These are phyloP conservation scores for Istiophorus platypterus DNA, from an alignment of 2,113 vertebrate species.

Conservation along the genomic window DNA sequence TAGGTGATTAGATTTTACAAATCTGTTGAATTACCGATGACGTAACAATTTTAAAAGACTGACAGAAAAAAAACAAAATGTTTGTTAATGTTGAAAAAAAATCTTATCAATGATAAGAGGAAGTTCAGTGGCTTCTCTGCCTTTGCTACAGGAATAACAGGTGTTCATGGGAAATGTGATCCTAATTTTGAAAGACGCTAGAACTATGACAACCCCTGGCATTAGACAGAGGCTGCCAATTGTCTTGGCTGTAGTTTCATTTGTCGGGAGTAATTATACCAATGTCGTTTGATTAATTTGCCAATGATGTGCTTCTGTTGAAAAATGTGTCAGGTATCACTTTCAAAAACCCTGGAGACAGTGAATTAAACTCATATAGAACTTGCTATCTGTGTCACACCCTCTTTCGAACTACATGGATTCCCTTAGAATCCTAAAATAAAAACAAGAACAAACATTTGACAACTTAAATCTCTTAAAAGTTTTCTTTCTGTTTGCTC, in stretches of 20 bases:
- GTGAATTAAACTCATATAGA: not conserved
- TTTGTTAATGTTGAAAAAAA: not conserved
- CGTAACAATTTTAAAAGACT: not conserved
- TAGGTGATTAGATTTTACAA: not conserved
- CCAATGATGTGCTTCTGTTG: slow-evolving; percentile 28
- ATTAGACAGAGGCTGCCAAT: slow-evolving; percentile 36
- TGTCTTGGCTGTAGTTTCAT: slow-evolving; percentile 48
- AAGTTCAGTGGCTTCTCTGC: not conserved
- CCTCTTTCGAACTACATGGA: not conserved
- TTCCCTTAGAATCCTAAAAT: not conserved
- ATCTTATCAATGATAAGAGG: not conserved
- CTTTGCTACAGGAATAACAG: not conserved
- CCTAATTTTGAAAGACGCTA: slow-evolving; percentile 13
- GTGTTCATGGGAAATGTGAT: not conserved
- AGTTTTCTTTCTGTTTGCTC: slow-evolving; percentile 74
- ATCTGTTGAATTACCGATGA: not conserved
- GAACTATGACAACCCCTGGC: slow-evolving; percentile 16
- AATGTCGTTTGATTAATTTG: slow-evolving; percentile 33
- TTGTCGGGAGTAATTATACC: slow-evolving; percentile 55
- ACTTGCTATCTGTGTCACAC: not conserved
- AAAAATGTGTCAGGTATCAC: slow-evolving; percentile 17
- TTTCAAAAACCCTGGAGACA: slow-evolving; percentile 18
- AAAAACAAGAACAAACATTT: not conserved
- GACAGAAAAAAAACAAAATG: not conserved
- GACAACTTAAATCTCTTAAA: not conserved